Percentiles rank a stretch among this genome's conserved stretches.
These are phyloP conservation scores for Propithecus perrieri DNA, from an alignment of 2,797 vertebrate species.

Conservation along the genomic window DNA sequence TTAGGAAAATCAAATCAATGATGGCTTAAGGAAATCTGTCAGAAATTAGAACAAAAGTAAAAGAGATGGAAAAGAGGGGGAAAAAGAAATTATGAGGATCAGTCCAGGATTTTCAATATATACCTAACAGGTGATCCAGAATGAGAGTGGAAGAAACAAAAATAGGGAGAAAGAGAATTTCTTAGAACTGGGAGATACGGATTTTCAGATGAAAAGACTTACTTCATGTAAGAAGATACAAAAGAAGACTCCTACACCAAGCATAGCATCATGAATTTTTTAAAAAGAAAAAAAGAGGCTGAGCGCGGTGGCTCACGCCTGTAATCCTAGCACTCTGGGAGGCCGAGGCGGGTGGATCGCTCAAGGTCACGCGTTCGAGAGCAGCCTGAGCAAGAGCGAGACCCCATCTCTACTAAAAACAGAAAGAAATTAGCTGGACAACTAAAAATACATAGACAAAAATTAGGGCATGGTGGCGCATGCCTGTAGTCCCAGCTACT, in stretches of 20 bases:
- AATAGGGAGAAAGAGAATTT: conserved; percentile 13
- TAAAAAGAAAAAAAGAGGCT: not conserved
- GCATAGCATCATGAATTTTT: not conserved
- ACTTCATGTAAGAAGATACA: not conserved
- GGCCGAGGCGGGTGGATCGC: too few relatives aligned
- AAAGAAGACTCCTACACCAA: not conserved
- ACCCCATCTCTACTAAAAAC: too few relatives aligned
- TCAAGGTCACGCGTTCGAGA: too few relatives aligned
- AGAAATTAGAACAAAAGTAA: not conserved
- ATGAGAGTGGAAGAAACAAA: not conserved
- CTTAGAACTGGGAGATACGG: not conserved
- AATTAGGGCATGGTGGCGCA: too few relatives aligned
- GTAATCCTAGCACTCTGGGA: too few relatives aligned
- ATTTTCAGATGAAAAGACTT: not conserved
- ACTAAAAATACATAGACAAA: too few relatives aligned
- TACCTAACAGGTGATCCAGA: not conserved
- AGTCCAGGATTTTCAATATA: not conserved
- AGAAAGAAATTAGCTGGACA: too few relatives aligned
- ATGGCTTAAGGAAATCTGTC: not conserved
- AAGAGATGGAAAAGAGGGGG: not conserved
- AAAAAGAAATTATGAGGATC: not conserved
- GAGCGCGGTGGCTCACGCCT: too few relatives aligned
- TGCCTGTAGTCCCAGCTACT: too few relatives aligned
- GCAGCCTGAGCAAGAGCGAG: too few relatives aligned
- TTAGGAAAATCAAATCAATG: not conserved